Percentiles rank a stretch among this genome's conserved stretches.
Evolutionary conservation across 2,888 invertebrate species (phyloP).

Genomic region (Melinopterus prodromus): DNA sequence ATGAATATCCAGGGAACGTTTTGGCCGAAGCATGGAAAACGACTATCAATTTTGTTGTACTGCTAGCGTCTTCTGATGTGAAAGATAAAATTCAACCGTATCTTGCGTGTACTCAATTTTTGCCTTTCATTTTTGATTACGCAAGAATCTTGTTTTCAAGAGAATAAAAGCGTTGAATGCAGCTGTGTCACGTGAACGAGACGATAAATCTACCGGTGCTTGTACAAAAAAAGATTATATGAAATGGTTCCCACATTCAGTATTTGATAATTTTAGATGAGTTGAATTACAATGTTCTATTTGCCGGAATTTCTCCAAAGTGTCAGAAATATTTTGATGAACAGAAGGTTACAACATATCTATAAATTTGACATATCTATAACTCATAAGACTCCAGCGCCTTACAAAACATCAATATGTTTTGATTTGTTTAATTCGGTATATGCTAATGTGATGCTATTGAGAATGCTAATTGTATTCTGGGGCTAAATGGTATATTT

Average conservation of each 20-base stretch:
- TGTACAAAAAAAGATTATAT: neutral
- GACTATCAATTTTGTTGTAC: conserved; percentile 42
- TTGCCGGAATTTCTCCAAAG: conserved; percentile 35
- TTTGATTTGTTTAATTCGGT: conserved; percentile 12
- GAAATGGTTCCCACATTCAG: conserved; percentile 34
- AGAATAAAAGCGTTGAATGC: conserved; percentile 25
- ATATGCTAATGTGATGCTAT: conserved; percentile 32
- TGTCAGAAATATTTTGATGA: neutral
- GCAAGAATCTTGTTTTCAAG: conserved; percentile 29
- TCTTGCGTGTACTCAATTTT: conserved; percentile 41
- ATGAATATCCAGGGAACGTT: too few relatives aligned
- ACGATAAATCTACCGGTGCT: conserved; percentile 31
- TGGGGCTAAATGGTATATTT: conserved; percentile 10
- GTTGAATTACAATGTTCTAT: conserved; percentile 27
- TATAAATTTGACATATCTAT: conserved; percentile 12
- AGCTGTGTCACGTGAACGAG: conserved; percentile 27
- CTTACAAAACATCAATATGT: neutral
- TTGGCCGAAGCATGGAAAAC: too few relatives aligned
- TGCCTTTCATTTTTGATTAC: conserved; percentile 18
- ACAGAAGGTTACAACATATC: conserved; percentile 22
- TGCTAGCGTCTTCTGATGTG: conserved; percentile 47
- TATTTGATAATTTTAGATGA: neutral
- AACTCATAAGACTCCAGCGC: conserved; percentile 33
- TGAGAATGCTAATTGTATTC: conserved; percentile 26
- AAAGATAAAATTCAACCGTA: conserved; percentile 42